Conservation (phyloP, 2,113 vertebrate genomes). For the Labeo rohita region DNA sequence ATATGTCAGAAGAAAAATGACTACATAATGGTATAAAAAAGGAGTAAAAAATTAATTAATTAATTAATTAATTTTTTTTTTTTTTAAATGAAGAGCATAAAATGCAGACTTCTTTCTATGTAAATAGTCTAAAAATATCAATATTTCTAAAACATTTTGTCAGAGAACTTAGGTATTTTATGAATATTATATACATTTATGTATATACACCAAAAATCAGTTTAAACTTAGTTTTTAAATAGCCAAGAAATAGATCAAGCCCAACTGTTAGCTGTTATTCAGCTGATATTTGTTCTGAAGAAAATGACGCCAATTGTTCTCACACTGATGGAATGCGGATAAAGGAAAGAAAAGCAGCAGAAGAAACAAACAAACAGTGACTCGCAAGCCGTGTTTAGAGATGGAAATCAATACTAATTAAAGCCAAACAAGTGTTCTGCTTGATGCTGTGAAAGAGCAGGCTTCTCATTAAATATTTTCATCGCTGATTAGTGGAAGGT, state of each 20-base stretch:
- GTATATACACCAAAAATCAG: too few species aligned
- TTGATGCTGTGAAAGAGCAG: conserved; percentile 81
- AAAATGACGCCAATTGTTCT: conserved; percentile 36
- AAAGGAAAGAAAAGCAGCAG: conserved; percentile 62
- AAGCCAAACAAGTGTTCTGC: conserved; percentile 86
- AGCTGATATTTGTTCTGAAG: neutral
- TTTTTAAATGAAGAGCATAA: too few species aligned
- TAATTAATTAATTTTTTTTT: too few species aligned
- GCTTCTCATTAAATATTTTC: conserved; percentile 85
- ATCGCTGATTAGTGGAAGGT: conserved; percentile 82
- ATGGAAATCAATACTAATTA: conserved; percentile 94
- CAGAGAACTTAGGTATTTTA: too few species aligned
- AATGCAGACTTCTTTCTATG: too few species aligned
- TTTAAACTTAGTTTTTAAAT: neutral
- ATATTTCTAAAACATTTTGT: too few species aligned
- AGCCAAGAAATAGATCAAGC: neutral
- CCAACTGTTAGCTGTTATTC: neutral
- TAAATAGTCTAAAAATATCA: too few species aligned
- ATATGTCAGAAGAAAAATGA: too few species aligned
- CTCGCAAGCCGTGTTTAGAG: conserved; percentile 75
- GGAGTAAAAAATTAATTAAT: too few species aligned
- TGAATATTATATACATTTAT: too few species aligned
- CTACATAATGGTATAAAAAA: too few species aligned
- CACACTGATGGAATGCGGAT: conserved; percentile 64
- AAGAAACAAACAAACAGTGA: conserved; percentile 46